Evolutionary conservation across 2,888 invertebrate genomes (phyloP).

Genomic region (Trachelus tabidus): DNA sequence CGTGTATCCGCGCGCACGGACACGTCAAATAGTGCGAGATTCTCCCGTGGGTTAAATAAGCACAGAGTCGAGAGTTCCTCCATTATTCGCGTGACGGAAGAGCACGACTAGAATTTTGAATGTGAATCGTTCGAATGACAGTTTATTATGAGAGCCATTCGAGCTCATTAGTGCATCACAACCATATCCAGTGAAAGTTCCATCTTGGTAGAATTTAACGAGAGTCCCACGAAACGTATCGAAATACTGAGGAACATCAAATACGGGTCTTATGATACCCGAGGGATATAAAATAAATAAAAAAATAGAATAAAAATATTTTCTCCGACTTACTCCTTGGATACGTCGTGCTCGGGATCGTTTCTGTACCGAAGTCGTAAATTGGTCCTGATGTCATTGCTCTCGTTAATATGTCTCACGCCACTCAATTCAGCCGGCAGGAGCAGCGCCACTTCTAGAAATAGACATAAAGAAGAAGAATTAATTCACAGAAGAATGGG

Average conservation of each 20-base stretch:
- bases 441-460: conserved; percentile 85
- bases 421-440: conserved; percentile 82
- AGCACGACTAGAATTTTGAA: background rate
- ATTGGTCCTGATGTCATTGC: conserved; percentile 84
- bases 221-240: background rate
- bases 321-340: conserved; percentile 74
- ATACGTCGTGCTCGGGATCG: conserved; percentile 77
- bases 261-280: background rate
- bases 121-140: background rate
- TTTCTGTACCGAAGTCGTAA: conserved; percentile 80
- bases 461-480: conserved; percentile 35
- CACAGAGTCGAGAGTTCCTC: background rate
- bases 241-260: background rate
- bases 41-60: background rate
- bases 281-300: background rate
- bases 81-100: background rate
- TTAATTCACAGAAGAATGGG: background rate
- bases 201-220: background rate
- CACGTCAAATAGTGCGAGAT: background rate
- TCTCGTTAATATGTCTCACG: conserved; percentile 82
- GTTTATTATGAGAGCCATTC: background rate
- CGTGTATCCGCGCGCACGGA: background rate
- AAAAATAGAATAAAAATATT: background rate
- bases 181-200: background rate
- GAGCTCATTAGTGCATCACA: background rate